phyloP scores from a whole-genome alignment of 1,140 invertebrate species.

The Linepithema humile region DNA sequence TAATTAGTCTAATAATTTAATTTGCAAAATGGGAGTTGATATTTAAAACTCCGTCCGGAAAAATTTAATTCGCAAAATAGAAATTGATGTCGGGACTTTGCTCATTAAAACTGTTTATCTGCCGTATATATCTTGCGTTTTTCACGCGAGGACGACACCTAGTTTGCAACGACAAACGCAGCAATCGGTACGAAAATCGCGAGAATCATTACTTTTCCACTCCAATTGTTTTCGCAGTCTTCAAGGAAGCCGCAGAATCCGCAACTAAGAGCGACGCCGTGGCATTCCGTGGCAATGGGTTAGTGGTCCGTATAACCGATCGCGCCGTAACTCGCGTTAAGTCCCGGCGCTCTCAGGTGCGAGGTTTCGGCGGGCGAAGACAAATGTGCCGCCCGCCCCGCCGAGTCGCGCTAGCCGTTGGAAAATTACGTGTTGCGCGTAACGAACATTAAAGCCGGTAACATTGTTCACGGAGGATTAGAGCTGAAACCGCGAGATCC shows the following conservation, averaged over 20 bases:
- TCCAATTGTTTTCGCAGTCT: background rate
- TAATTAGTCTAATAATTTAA: constrained; percentile 24
- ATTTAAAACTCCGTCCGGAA: background rate
- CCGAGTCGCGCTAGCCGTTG: background rate
- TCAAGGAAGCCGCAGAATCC: background rate
- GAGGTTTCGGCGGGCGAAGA: constrained; percentile 43
- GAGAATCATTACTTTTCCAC: constrained; percentile 1
- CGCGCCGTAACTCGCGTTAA: constrained; percentile 40
- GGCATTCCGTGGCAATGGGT: constrained; percentile 29
- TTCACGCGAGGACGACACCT: no score
- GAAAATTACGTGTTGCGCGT: constrained; percentile 69
- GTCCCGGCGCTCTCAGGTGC: background rate
- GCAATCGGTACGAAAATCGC: background rate
- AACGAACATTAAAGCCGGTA: constrained; percentile 65
- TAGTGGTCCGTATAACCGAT: constrained; percentile 47
- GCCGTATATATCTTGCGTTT: background rate
- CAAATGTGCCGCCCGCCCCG: constrained; percentile 6
- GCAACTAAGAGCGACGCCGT: constrained; percentile 1
- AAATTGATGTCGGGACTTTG: background rate
- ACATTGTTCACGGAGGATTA: constrained; percentile 70
- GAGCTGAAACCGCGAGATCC: constrained; percentile 62
- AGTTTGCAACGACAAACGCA: no score
- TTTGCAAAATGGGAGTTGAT: background rate
- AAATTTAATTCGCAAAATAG: background rate
- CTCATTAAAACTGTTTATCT: background rate